Evolutionary conservation across 2,888 invertebrate genomes (phyloP), one percentile per base, ranked within the genome.

Genomic region (Aspidiotus destructor): DNA sequence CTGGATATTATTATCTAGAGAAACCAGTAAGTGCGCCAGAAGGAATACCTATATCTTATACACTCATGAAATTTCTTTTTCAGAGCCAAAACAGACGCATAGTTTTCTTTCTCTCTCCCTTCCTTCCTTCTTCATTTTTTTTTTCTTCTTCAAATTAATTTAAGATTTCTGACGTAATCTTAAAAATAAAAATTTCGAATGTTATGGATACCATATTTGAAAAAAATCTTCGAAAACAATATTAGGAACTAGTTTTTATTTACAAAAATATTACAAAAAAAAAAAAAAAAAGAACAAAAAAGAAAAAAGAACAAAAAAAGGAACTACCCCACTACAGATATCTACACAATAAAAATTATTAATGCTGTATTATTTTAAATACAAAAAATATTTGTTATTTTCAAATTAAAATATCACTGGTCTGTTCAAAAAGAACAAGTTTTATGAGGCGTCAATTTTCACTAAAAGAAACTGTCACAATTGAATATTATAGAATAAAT

Each of bases 261-360:
- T 17, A 28, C 10, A 28, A 58, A 17, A 58, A 16, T 17, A 16
- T 17, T 28, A 58, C 15, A 55, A 16, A 65, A 44, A 58, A 65
- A 58, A 28, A 53, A 11, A 28, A 16, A 63, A 8, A 53, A 16
- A 61, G 28, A 28, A 28, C 1, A 5, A 15, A 61, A 10, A 61
- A n/a, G 44, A 28, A 60, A 41, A 40, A 15, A 40, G 28, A 62
- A 10, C 52, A 55, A 63, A 48, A 67, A 60, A 67, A 67, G 67
- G 67, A 67, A 67, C 67, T 65, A 65, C 57, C 48, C 58, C 17
- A 60, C 60, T 67, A 60, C 60, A 60, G 57, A 41, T 28, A 60
- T 67, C 48, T 67, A 55, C 60, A 67, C 67, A 67, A 65, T 42
- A 17, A 28, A 28, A 28, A 28, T 28, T 28, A 28, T 28, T 28